Base-by-base conservation (phyloP, 1,140 invertebrate species). In the Heliconius melpomene region DNA sequence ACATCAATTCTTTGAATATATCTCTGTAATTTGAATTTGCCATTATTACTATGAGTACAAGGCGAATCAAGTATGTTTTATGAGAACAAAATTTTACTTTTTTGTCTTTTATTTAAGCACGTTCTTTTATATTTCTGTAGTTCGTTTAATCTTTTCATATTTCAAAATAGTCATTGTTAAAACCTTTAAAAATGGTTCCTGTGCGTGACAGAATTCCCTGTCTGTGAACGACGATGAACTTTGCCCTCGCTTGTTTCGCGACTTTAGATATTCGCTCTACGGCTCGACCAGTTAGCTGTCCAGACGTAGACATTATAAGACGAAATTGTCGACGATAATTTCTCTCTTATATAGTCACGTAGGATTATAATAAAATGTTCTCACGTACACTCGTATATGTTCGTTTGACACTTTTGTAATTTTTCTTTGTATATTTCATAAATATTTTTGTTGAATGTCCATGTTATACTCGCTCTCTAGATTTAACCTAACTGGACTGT, bases 181-280 rank as follows among this genome's bases (percentile, higher is more conserved):
- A 52, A 52, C 18, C 50, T 23, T 60, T 9, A 60, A 60, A 60
- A 60, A 60, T 60, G 23, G 54, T 60, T 70, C 23, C 23, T 29
- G 54, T 66, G 75, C 75, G 75, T 76, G 75, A 46, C 54, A 60
- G 32, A 5, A 46, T 29, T 46, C 26, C 2, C 8, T 46, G 36
- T 70, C 75, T 46, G 23, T 18, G 36, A 40, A 77, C 60, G 66
- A 77, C 60, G 38, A 18, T 50, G 75, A 77, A 70, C 75, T 77
- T 77, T 40, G 40, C 60, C 75, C 75, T 77, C 40, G 36, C 75
- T 77, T 66, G 32, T 77, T 77, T 77, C 29, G 54, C 75, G 36
- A 70, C 60, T 71, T 66, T 71, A 77, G 75, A 77, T 77, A 46
- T 26, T 77, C n/a, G 23, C 36, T 70, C 50, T 77, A n/a, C 46